phyloP scores from a whole-genome alignment of 1,140 invertebrate species.

The Hesperophylax magnus region DNA sequence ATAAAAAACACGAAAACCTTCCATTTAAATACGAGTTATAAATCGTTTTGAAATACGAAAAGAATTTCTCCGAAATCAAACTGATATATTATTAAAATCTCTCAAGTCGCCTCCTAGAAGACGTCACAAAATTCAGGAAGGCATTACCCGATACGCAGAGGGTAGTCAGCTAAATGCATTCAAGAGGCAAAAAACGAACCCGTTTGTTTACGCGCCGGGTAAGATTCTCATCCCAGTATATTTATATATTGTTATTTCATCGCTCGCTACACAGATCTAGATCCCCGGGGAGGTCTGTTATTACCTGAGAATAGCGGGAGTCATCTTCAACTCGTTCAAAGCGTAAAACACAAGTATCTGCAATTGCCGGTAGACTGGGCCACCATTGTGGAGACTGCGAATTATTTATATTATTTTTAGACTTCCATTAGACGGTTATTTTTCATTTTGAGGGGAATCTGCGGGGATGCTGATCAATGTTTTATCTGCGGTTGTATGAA shows the following conservation, averaged over 20 bases:
- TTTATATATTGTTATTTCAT: conserved; percentile 54
- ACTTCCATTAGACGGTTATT: too few species aligned
- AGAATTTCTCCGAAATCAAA: neutral
- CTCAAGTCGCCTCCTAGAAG: neutral
- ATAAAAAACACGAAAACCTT: too few species aligned
- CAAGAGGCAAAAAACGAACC: neutral
- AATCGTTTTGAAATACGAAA: neutral
- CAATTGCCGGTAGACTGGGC: conserved; percentile 6
- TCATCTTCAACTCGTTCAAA: conserved; percentile 39
- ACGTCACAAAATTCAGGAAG: neutral
- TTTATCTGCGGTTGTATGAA: too few species aligned
- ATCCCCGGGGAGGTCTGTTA: conserved; percentile 42
- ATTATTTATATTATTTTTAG: too few species aligned
- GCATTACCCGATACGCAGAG: neutral
- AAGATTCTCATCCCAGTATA: conserved; percentile 47
- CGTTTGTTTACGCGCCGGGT: conserved; percentile 48
- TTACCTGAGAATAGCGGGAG: conserved; percentile 36
- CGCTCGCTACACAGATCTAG: conserved; percentile 47
- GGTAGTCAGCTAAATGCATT: neutral
- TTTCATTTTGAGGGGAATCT: too few species aligned
- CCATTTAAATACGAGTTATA: too few species aligned
- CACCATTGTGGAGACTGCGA: neutral
- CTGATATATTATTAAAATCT: conserved; percentile 2
- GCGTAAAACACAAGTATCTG: conserved; percentile 43
- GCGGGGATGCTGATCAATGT: too few species aligned